Percentiles rank a stretch among this genome's conserved stretches.
Evolutionary conservation across 2,797 vertebrate genomes (phyloP).

Genomic region (Xenops minutus): DNA sequence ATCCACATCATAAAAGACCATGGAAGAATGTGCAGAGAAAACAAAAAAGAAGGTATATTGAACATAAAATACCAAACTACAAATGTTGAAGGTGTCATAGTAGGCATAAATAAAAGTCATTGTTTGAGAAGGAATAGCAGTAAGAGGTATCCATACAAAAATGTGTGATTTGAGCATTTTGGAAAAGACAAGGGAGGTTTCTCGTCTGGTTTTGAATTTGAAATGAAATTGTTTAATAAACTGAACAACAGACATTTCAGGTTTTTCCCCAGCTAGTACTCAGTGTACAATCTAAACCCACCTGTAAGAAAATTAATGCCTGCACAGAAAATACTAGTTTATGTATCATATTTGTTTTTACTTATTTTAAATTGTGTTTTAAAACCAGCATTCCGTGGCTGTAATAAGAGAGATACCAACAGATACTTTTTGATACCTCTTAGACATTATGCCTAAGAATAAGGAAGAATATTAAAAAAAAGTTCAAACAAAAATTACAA

Average conservation of each 20-base stretch:
- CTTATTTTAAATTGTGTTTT: neutral
- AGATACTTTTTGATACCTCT: neutral
- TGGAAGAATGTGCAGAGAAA: neutral
- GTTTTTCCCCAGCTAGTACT: neutral
- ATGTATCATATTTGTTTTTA: neutral
- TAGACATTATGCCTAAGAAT: neutral
- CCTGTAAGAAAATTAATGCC: neutral
- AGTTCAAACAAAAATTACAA: neutral
- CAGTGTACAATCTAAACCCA: neutral
- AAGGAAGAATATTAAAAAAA: neutral
- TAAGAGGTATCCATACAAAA: neutral
- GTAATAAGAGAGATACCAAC: neutral
- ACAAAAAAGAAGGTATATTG: neutral
- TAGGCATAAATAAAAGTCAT: neutral
- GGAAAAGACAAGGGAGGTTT: neutral
- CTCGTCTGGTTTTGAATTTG: neutral
- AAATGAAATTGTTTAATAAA: neutral
- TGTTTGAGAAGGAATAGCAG: neutral
- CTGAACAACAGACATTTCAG: neutral
- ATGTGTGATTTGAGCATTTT: neutral
- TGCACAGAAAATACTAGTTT: neutral
- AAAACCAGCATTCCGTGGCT: neutral
- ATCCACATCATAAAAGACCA: neutral
- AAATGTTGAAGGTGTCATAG: neutral
- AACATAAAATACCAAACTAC: neutral